Base-by-base conservation (phyloP, 1,140 invertebrate genomes). In the Lanistes nyassanus region DNA sequence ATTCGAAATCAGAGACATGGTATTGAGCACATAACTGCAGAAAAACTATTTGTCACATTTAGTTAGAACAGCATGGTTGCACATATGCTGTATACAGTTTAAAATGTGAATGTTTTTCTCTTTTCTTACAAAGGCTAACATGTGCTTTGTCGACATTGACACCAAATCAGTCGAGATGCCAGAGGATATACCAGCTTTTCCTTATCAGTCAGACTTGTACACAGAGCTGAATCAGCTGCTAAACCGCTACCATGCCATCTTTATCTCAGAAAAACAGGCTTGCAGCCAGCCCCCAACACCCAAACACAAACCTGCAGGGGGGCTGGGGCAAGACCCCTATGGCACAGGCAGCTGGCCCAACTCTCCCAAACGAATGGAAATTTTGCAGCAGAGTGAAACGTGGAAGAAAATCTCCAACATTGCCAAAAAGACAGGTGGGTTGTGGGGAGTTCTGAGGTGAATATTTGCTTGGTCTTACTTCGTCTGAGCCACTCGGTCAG, bases 101-200 rank as follows among this genome's bases (percentile, higher is more conserved):
- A 36, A 34, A 60, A 29, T 34, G 31, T 74, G 53, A 62, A 47
- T 56, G n/a, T 26, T 31, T 2, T 6, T 76, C n/a, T 65, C 2
- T 69, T 26, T 56, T 62, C 21, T 23, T 73, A 31, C 60, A 21
- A 79, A 88, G 87, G 87, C 85, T 29, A 88, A 87, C 74, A 84
- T 99, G 37, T 99, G 98, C 90, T 94, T 97, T 87, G 95, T 99
- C 56, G 97, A 99, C 90, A 95, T 99, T 78, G 98, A 99, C 89
- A 95, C 94, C 79, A 94, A 94, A 80, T 93, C 92, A 79, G 94
- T 98, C 80, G 96, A 98, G 88, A 91, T 97, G 81, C 97, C 98
- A 0, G 98, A 99, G 91, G 98, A 99, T 89, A 89, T 99, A 79
- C 97, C 97, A 0, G 91, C 93, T 66, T 98, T 99, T 90, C 98